Evolutionary conservation across 2,888 invertebrate species (phyloP).

Genomic region (Subacronicta megacephala): DNA sequence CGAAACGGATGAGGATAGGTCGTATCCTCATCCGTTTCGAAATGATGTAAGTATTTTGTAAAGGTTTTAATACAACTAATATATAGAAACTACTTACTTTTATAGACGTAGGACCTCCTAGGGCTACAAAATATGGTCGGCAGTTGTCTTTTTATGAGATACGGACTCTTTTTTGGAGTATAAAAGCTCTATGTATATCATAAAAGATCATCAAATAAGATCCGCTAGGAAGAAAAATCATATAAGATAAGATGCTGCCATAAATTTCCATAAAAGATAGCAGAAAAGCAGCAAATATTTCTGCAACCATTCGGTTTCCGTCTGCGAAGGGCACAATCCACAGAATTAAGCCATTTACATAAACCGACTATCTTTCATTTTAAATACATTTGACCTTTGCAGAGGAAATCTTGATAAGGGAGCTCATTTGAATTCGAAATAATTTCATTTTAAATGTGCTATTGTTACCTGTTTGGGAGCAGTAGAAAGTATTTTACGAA

Average conservation of each 20-base stretch:
- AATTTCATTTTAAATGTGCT: constrained; percentile 40
- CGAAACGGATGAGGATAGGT: no score
- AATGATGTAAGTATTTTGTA: no score
- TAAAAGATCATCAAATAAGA: no score
- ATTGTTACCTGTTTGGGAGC: constrained; percentile 22
- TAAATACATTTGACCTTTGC: constrained; percentile 54
- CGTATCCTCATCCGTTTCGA: no score
- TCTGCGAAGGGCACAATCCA: constrained; percentile 34
- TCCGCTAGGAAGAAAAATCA: no score
- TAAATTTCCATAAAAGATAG: constrained; percentile 20
- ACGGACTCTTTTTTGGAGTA: no score
- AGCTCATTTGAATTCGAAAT: constrained; percentile 55
- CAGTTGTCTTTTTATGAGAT: no score
- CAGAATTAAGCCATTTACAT: constrained; percentile 52
- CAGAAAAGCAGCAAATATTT: constrained; percentile 16
- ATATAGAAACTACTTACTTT: no score
- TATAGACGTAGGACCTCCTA: no score
- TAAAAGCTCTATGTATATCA: no score
- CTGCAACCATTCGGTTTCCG: constrained; percentile 22
- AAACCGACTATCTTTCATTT: constrained; percentile 56
- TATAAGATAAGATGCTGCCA: constrained; percentile 13
- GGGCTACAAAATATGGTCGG: no score
- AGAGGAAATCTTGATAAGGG: constrained; percentile 48
- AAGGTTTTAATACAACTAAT: no score
- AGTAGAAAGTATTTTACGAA: constrained; percentile 5